Evolutionary conservation across 2,797 vertebrate genomes (phyloP), one percentile per base, ranked within the genome.

Genomic region (Lithobates sylvaticus): DNA sequence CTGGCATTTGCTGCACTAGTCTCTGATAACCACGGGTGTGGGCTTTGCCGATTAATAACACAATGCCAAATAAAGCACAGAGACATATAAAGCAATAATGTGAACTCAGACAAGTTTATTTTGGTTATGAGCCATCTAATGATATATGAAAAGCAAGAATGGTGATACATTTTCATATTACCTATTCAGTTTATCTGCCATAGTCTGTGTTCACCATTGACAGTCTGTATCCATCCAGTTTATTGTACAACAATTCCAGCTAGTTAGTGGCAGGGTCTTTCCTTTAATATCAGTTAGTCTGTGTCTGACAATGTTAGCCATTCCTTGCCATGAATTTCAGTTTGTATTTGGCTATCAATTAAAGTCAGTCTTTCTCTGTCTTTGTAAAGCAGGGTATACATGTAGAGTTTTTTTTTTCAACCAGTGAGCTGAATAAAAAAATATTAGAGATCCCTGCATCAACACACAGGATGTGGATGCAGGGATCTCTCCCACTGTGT

Each of bases 11-110:
- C 54, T 50, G 27, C 47, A 82, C 18, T 18, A 39, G 34, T 7
- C 69, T 81, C 23, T 73, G n/a, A 74, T 73, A 50, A 74, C 54
- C 50, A 82, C n/a, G 18, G 58, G 36, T 72, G 68, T 54, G 32
- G 73, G 50, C n/a, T 44, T 8, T 47, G 70, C 7, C 21, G 0
- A 18, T 21, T 73, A 36, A 72, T 72, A 32, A 64, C 15, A 73
- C 23, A 47, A 44, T 73, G 54, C 72, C 80, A 10, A 3, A 27
- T 29, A 16, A 42, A 82, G 26, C 36, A 72, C 50, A 42, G 34
- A 74, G 34, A 65, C 18, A 21, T 27, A 29, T 23, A 64, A 58
- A 26, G 39, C 74, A 23, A 18, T 81, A 73, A 47, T 10, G 1
- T 47, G 65, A 67, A 67, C 65, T 67, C 26, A 15, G 5, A 27